These are phyloP conservation scores for Punctoribates punctum DNA, from an alignment of 2,888 invertebrate species.

Conservation along the genomic window DNA sequence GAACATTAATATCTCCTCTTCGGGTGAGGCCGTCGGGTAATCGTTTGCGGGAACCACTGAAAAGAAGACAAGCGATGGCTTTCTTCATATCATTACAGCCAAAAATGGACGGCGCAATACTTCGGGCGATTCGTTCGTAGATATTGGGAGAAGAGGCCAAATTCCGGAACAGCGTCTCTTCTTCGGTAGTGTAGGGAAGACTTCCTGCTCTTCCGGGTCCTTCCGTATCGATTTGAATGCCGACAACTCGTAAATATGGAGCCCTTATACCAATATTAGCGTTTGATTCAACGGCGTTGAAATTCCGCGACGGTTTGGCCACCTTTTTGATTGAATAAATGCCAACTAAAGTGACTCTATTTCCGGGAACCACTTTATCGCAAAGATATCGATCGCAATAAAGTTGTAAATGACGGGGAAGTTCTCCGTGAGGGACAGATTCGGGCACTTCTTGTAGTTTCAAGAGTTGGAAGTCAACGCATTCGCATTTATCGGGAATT, in stretches of 20 bases:
- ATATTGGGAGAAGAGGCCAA: slow-evolving; percentile 79
- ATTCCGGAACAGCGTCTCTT: slow-evolving; percentile 75
- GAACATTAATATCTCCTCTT: slow-evolving; percentile 92
- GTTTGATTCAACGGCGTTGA: slow-evolving; percentile 52
- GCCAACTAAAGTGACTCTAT: slow-evolving; percentile 85
- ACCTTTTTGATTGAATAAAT: slow-evolving; percentile 94
- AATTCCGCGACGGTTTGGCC: slow-evolving; percentile 56
- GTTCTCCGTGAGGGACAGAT: slow-evolving; percentile 90
- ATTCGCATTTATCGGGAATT: slow-evolving; percentile 93
- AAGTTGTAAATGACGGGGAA: slow-evolving; percentile 90
- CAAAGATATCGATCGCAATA: slow-evolving; percentile 88
- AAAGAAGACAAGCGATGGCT: slow-evolving; percentile 87
- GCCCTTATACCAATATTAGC: slow-evolving; percentile 75
- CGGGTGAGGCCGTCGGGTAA: slow-evolving; percentile 92
- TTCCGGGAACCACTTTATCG: slow-evolving; percentile 93
- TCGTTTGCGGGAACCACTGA: slow-evolving; percentile 72
- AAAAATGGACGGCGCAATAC: slow-evolving; percentile 95
- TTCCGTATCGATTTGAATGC: slow-evolving; percentile 79
- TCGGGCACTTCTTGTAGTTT: slow-evolving; percentile 96
- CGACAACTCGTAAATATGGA: slow-evolving; percentile 91
- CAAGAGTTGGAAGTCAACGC: slow-evolving; percentile 96
- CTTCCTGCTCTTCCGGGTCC: slow-evolving; percentile 61
- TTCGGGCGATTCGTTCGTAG: slow-evolving; percentile 80
- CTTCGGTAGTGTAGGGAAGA: slow-evolving; percentile 60
- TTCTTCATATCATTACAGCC: slow-evolving; percentile 93